Percentiles rank a stretch among this genome's conserved stretches.
Evolutionary conservation across 2,888 invertebrate genomes (phyloP).

Genomic region (Brachynemurus nebulosus): DNA sequence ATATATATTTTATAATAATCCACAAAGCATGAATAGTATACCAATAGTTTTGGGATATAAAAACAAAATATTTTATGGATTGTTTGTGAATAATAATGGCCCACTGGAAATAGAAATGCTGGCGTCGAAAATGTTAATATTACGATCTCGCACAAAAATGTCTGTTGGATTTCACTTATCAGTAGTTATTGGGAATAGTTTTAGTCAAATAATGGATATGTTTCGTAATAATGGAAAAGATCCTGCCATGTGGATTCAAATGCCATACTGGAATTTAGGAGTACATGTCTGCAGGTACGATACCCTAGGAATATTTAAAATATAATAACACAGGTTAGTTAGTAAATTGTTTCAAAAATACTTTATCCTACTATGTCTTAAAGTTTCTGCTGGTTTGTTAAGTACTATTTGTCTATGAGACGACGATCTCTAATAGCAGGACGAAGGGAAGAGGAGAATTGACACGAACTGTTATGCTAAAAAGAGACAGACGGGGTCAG

Average conservation of each 20-base stretch:
- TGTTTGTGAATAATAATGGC: constrained; percentile 36
- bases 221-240: too few relatives aligned
- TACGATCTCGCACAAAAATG: constrained; percentile 37
- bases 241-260: constrained; percentile 19
- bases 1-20: constrained; percentile 33
- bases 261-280: constrained; percentile 33
- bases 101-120: constrained; percentile 41
- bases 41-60: constrained; percentile 39
- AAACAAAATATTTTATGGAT: constrained; percentile 40
- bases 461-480: too few relatives aligned
- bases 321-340: too few relatives aligned
- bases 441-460: too few relatives aligned
- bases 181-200: constrained; percentile 37
- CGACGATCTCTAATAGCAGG: too few relatives aligned
- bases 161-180: constrained; percentile 31
- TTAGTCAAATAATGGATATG: too few relatives aligned
- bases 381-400: too few relatives aligned
- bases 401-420: too few relatives aligned
- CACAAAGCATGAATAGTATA: constrained; percentile 31
- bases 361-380: not conserved
- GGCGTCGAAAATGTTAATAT: constrained; percentile 36
- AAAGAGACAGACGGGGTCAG: too few relatives aligned
- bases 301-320: not conserved
- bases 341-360: not conserved
- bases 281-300: constrained; percentile 32